Conservation (phyloP, 2,113 vertebrate genomes). For the Catagonus wagneri region DNA sequence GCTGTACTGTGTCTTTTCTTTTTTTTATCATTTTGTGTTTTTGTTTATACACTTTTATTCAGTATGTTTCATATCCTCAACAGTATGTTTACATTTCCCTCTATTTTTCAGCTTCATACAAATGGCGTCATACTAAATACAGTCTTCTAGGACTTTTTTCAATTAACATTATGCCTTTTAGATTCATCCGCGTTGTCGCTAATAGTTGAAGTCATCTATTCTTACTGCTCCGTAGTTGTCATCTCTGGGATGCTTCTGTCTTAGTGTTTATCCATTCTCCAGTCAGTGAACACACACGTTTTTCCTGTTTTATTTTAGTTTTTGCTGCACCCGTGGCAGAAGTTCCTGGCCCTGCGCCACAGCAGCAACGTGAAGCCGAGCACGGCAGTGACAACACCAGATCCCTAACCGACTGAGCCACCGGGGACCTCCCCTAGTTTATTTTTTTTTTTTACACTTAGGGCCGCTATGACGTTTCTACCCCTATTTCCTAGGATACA, state of each 20-base stretch:
- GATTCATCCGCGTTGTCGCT: background rate
- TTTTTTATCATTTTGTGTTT: background rate
- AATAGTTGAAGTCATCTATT: background rate
- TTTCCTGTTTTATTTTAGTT: too few species aligned
- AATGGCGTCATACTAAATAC: background rate
- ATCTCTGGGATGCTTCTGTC: too few species aligned
- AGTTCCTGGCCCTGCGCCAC: too few species aligned
- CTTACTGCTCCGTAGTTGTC: background rate
- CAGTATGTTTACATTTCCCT: background rate
- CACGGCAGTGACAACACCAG: too few species aligned
- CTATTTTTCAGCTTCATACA: background rate
- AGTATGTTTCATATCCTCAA: background rate
- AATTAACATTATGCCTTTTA: background rate
- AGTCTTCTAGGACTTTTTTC: background rate
- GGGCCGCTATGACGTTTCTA: background rate
- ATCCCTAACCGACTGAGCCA: too few species aligned
- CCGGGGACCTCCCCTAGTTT: background rate
- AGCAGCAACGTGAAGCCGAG: too few species aligned
- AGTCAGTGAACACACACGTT: background rate
- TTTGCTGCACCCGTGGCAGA: too few species aligned
- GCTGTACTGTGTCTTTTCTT: rapidly evolving
- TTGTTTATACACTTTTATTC: background rate
- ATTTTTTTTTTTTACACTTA: background rate
- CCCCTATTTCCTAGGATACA: background rate
- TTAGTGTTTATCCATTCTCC: background rate